Evolutionary conservation across 2,113 vertebrate species (phyloP), one percentile per base, ranked within the genome.

Genomic region (Dissostichus mawsoni): DNA sequence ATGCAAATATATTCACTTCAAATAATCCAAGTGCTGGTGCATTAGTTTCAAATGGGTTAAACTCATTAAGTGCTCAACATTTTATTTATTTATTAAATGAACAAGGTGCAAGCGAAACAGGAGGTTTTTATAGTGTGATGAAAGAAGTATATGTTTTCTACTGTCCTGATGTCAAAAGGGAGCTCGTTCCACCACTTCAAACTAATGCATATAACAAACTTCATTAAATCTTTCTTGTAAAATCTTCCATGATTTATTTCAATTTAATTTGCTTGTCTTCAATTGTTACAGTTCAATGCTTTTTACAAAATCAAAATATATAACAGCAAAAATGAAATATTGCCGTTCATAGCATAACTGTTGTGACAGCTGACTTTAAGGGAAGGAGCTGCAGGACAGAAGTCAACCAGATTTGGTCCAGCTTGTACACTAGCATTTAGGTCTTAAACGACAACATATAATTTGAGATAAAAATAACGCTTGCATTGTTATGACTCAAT

Each of bases 381-480:
- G 83, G 85, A 66, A 57, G 74, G 73, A 74, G 67, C 12, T 71
- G 77, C 84, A 41, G 36, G 7, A 68, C 79, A 50, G 36, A 77
- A 75, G 12, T 74, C 16, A 69, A 59, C 48, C 76, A 63, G 48
- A 68, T 57, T 68, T 52, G 62, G 17, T 51, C 57, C 41, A 66
- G 53, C 20, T 61, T 78, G 44, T 72, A 47, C 65, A 63, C 48
- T 66, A 62, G 36, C 36, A 68, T 36, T 83, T 81, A 69, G 47
- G 13, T 73, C 76, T 65, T 74, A 64, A 79, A 83, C 62, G 75
- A 85, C 69, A 84, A 88, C 90, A 69, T 82, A 16, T 74, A 53
- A 88, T 88, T 86, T 80, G 45, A 80, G 84, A 74, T 84, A 81
- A 75, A 89, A 87, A 82, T 83, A 82, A 82, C 67, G 11, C 33